Evolutionary conservation across 2,113 vertebrate genomes (phyloP), one percentile per base, ranked within the genome.

Genomic region (Elgaria multicarinata): DNA sequence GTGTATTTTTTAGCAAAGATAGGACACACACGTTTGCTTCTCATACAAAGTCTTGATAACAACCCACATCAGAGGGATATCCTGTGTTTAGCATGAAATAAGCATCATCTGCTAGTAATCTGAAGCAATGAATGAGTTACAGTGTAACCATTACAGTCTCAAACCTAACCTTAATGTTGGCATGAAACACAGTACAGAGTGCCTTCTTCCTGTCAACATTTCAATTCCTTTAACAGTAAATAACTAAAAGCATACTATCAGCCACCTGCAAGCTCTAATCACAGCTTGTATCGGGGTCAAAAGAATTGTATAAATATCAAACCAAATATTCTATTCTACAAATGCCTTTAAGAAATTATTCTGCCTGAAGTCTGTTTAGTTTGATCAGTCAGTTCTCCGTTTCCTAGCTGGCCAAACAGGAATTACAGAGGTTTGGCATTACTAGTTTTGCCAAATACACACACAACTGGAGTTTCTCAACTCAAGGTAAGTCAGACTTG

Each of bases 381-480:
- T 93, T 92, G 89, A 92, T 86, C 76, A 24, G 39, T 87, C 50
- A 79, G 26, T 75, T 80, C 64, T 89, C 42, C 33, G 2, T 75
- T 91, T 94, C 83, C 86, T 77, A 44, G 85, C 20, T 88, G 78
- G 89, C 85, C 31, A 42, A 78, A 89, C 2, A 24, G 69, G 83
- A 83, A 67, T 50, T 82, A n/a, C 1, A 20, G 89, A 93, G 87
- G 64, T 83, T 46, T 84, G 82, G 91, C 91, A 80, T 67, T 8
- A 39, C 0, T 76, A 50, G 87, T 74, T 20, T 81, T 0, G 78
- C 90, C 91, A 92, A 87, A 89, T 81, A 76, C 4, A 36, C 83
- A 58, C 42, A 69, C 58, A 24, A 87, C 39, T 86, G 71, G 80
- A 91, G 82, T 81, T 91, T 87, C 80, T 85, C 92, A 90, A 78